A percentile compares a stretch with the other conserved stretches of the same genome.
phyloP scores from a whole-genome alignment of 2,113 vertebrate species.

The Ailurus styani region DNA sequence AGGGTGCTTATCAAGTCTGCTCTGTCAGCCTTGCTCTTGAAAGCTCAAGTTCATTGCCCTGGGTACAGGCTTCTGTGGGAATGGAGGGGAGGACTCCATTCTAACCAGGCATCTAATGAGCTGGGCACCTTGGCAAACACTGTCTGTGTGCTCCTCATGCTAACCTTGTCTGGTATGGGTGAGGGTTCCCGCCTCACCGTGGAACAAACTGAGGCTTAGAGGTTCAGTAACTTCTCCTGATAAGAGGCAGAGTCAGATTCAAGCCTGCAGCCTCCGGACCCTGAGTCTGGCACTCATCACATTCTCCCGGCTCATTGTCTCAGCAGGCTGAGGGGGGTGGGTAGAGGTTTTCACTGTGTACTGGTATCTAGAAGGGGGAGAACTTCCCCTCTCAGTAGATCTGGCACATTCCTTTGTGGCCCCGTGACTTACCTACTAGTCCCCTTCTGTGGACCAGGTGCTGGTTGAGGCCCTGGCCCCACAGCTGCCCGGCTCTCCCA shows the following conservation, averaged over 20 bases:
- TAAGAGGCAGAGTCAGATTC: not conserved
- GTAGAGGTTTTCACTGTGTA: not conserved
- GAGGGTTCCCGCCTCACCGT: not conserved
- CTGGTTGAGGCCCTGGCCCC: not conserved
- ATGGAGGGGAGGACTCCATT: not conserved
- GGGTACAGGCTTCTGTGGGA: not conserved
- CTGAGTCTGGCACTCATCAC: not conserved
- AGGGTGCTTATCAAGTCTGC: constrained; percentile 68
- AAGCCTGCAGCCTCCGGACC: not conserved
- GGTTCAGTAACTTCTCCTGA: not conserved
- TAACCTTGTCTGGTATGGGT: rapidly evolving
- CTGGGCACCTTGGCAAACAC: rapidly evolving
- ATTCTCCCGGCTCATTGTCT: not conserved
- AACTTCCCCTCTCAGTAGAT: not conserved
- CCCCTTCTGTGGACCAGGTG: too few relatives aligned
- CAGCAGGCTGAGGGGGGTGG: rapidly evolving
- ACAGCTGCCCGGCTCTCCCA: rapidly evolving
- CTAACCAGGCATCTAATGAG: rapidly evolving
- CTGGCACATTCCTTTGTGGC: not conserved
- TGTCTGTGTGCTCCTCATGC: rapidly evolving
- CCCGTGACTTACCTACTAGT: not conserved
- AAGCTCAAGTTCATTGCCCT: constrained; percentile 40
- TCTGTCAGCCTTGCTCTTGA: constrained; percentile 70
- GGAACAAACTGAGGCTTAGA: not conserved
- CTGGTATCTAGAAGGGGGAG: not conserved